phyloP scores from a whole-genome alignment of 2,113 vertebrate genomes.

The Ochotona curzoniae region DNA sequence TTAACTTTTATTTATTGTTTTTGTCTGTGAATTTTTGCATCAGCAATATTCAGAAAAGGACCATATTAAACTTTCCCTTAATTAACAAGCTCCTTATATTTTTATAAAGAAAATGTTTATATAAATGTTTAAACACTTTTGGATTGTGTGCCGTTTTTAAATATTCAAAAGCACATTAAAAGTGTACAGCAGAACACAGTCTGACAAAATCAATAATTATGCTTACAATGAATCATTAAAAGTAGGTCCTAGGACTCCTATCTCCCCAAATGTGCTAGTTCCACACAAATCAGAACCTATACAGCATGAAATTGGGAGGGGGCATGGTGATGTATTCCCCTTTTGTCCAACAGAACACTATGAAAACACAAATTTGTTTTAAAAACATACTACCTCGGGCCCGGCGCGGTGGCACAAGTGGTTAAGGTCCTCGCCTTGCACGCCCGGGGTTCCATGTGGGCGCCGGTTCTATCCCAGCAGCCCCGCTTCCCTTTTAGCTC shows the following conservation, averaged over 20 bases:
- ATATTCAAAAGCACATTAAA: conserved; percentile 34
- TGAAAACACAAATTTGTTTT: neutral
- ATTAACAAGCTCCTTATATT: neutral
- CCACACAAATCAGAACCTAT: neutral
- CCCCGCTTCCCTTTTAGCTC: too few species aligned
- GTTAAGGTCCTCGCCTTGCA: too few species aligned
- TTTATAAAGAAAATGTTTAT: neutral
- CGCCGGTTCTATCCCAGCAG: too few species aligned
- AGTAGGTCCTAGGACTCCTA: neutral
- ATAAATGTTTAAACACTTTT: conserved; percentile 30
- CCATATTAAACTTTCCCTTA: neutral
- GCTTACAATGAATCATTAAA: neutral
- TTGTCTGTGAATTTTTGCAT: neutral
- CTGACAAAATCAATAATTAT: conserved; percentile 46
- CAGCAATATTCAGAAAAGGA: neutral
- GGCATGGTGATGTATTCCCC: neutral
- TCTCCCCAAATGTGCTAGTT: neutral
- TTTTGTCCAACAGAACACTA: neutral
- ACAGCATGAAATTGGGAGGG: neutral
- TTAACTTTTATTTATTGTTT: neutral
- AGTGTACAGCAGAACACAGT: neutral
- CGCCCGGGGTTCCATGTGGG: too few species aligned
- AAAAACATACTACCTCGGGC: neutral
- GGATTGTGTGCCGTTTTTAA: conserved; percentile 41
- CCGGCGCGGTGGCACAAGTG: too few species aligned